Base-by-base conservation (phyloP, 2,113 vertebrate genomes). In the Pelvicachromis taeniatus region DNA sequence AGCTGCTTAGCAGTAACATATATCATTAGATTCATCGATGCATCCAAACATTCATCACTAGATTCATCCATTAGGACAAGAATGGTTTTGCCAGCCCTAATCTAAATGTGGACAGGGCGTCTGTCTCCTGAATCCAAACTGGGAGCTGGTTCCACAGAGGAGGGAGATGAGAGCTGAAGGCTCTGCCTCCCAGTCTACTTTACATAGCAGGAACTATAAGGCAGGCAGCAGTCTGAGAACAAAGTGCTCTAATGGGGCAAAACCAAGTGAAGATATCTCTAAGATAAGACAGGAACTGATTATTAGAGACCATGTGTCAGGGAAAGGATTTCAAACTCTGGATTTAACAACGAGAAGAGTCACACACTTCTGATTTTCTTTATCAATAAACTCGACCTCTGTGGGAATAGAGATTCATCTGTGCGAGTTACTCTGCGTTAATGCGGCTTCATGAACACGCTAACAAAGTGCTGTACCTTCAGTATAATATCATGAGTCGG, bases 401-500 rank as follows among this genome's bases (percentile, higher is more conserved):
- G 59, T 0, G 17, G 59, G 17, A 63, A n/a, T 21, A 54, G 10
- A 3, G 2, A 23, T 23, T n/a, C n/a, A n/a, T n/a, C n/a, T n/a
- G n/a, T n/a, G n/a, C n/a, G n/a, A n/a, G n/a, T n/a, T n/a, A n/a
- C n/a, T n/a, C n/a, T n/a, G n/a, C n/a, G n/a, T n/a, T n/a, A n/a
- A n/a, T n/a, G n/a, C n/a, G n/a, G n/a, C n/a, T n/a, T n/a, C n/a
- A n/a, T n/a, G n/a, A n/a, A n/a, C n/a, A n/a, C n/a, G n/a, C n/a
- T n/a, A n/a, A n/a, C n/a, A 45, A n/a, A 21, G 21, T 48, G 65
- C 33, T 40, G 6, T 92, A 98, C 98, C 97, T 98, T 97, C 59
- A 99, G 89, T 2, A 91, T 70, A 59, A 99, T 96, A 53, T 98
- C 97, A 4, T 97, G 97, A 1, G 96, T 96, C 3, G 98, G 97